These are phyloP conservation scores for Phyllotreta striolata DNA, from an alignment of 2,888 invertebrate species.

Conservation along the genomic window DNA sequence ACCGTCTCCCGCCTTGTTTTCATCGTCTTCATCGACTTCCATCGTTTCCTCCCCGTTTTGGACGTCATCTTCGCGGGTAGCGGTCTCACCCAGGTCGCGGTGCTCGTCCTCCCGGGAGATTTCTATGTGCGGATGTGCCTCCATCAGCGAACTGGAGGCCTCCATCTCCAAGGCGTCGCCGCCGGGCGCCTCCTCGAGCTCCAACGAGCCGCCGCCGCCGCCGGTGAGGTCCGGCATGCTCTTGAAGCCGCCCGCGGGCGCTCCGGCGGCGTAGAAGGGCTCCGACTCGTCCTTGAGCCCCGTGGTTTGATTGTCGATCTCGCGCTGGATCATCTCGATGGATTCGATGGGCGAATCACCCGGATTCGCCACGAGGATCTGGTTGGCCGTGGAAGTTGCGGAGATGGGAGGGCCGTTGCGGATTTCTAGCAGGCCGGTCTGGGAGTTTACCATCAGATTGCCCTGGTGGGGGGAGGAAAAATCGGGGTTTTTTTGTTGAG, in stretches of 20 bases:
- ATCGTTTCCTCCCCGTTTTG: conserved; percentile 43
- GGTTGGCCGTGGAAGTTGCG: conserved; percentile 43
- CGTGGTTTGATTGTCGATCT: conserved; percentile 33
- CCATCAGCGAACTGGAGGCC: too few species aligned
- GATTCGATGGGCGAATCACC: conserved; percentile 56
- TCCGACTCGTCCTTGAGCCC: too few species aligned
- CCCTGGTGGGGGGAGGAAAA: conserved; percentile 46
- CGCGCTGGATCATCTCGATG: conserved; percentile 61
- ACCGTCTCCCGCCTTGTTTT: conserved; percentile 26
- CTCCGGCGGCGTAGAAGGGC: not conserved
- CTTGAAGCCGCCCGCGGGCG: not conserved
- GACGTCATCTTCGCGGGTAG: conserved; percentile 26
- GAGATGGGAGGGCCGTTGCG: conserved; percentile 51
- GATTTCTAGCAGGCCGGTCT: conserved; percentile 58
- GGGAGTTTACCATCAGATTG: conserved; percentile 61
- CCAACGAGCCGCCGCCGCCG: too few species aligned
- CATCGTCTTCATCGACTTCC: conserved; percentile 45
- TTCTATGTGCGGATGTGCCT: too few species aligned
- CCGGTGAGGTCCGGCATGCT: not conserved
- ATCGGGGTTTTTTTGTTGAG: too few species aligned
- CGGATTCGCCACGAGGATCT: conserved; percentile 48
- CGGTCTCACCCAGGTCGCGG: conserved; percentile 3
- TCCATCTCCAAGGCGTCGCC: too few species aligned
- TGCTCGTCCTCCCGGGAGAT: too few species aligned
- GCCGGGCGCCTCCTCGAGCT: too few species aligned